These are phyloP conservation scores for Creontiades dilutus DNA, from an alignment of 2,888 invertebrate species.

Conservation along the genomic window DNA sequence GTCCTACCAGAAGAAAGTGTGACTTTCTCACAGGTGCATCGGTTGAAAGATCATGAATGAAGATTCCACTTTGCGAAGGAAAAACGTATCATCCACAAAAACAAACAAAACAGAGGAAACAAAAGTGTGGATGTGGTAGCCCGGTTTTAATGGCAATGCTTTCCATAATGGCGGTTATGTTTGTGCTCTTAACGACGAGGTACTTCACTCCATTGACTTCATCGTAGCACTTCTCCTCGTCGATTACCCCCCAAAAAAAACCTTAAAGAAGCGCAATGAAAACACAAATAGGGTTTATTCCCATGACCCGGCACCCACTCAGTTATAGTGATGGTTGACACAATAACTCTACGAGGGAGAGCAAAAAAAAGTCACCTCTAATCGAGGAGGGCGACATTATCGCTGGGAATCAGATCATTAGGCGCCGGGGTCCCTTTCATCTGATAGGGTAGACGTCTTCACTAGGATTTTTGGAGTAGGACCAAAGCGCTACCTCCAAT, in stretches of 20 bases:
- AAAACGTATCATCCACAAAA: background rate
- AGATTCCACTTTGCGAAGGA: background rate
- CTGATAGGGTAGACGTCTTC: conserved; percentile 27
- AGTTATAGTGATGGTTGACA: conserved; percentile 58
- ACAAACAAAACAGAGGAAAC: background rate
- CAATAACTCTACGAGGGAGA: background rate
- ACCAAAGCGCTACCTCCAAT: background rate
- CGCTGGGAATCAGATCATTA: conserved; percentile 36
- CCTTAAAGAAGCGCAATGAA: conserved; percentile 33
- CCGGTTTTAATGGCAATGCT: background rate
- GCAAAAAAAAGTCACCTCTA: conserved; percentile 28
- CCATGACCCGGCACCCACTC: conserved; percentile 47
- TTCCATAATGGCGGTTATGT: conserved; percentile 44
- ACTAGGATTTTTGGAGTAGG: background rate
- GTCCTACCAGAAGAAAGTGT: background rate
- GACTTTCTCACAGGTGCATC: conserved; percentile 27
- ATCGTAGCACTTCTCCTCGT: background rate
- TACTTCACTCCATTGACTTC: conserved; percentile 60
- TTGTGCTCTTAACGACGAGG: conserved; percentile 45
- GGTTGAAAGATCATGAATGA: conserved; percentile 22
- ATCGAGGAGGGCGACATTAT: conserved; percentile 42
- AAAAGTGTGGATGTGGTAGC: conserved; percentile 29
- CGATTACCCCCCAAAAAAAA: background rate
- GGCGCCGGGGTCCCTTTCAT: conserved; percentile 18
- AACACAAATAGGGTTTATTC: conserved; percentile 50